phyloP scores from a whole-genome alignment of 2,113 vertebrate genomes.

The Procapra przewalskii region DNA sequence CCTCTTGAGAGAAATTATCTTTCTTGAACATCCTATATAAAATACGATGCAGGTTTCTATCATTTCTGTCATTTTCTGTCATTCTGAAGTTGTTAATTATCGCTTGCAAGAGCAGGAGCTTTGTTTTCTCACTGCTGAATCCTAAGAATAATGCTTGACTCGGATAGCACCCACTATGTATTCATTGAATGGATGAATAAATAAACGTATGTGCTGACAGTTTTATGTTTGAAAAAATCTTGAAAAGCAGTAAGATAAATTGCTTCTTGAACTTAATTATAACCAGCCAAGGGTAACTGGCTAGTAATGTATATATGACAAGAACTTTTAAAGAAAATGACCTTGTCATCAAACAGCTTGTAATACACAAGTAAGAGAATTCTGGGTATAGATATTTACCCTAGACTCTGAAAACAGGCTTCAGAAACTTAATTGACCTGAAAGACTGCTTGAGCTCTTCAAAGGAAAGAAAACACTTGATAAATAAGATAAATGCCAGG shows the following conservation, averaged over 20 bases:
- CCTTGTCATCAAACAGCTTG: not conserved
- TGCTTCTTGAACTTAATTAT: not conserved
- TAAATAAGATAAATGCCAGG: not conserved
- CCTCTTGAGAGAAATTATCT: not conserved
- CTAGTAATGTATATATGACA: not conserved
- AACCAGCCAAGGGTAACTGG: not conserved
- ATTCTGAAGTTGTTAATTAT: not conserved
- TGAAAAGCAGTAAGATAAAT: not conserved
- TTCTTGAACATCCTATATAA: not conserved
- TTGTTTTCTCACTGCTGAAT: not conserved
- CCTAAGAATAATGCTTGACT: not conserved
- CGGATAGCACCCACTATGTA: not conserved
- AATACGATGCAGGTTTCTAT: not conserved
- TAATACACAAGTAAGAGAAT: not conserved
- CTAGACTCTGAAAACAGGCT: not conserved
- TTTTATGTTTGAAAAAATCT: not conserved
- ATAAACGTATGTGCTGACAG: not conserved
- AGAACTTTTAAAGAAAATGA: not conserved
- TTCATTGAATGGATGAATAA: not conserved
- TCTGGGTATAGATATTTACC: not conserved
- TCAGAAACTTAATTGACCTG: not conserved
- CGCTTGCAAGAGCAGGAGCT: not conserved
- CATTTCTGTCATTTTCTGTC: not conserved
- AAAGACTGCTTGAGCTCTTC: not conserved
- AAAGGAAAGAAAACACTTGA: not conserved